Percentiles rank a stretch among this genome's conserved stretches.
These are phyloP conservation scores for Carterocephalus palaemon DNA, from an alignment of 2,888 invertebrate species.

Conservation along the genomic window DNA sequence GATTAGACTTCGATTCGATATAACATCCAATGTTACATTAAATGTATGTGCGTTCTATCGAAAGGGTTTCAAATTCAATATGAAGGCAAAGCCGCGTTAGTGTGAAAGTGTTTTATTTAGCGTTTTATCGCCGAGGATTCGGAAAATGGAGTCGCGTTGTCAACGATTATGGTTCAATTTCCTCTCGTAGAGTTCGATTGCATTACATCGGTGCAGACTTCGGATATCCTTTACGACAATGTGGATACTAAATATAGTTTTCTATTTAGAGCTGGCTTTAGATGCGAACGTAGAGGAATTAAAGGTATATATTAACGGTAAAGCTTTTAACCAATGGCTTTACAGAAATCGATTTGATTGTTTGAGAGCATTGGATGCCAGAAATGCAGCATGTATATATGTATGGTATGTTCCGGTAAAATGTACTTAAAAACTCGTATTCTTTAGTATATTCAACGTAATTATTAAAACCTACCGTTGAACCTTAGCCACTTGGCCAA, in stretches of 20 bases:
- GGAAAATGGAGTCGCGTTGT: slow-evolving; percentile 40
- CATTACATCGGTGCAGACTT: slow-evolving; percentile 29
- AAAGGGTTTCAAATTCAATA: slow-evolving; percentile 50
- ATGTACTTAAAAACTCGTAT: too few relatives aligned
- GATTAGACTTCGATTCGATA: neutral
- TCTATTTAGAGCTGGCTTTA: slow-evolving; percentile 18
- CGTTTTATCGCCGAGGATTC: slow-evolving; percentile 45
- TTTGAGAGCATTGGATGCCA: too few relatives aligned
- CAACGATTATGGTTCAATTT: slow-evolving; percentile 46
- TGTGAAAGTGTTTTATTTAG: slow-evolving; percentile 53
- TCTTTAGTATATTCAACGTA: too few relatives aligned
- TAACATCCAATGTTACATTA: neutral
- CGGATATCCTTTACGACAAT: slow-evolving; percentile 29
- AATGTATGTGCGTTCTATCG: slow-evolving; percentile 44
- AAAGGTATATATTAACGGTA: slow-evolving; percentile 15
- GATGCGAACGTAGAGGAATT: slow-evolving; percentile 9
- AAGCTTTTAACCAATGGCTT: too few relatives aligned
- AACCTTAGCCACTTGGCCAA: too few relatives aligned
- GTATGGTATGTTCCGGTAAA: too few relatives aligned
- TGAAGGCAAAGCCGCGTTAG: slow-evolving; percentile 43
- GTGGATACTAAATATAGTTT: slow-evolving; percentile 28
- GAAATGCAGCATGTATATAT: too few relatives aligned
- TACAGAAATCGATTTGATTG: neutral
- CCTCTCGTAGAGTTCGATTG: slow-evolving; percentile 32
- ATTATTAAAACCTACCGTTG: too few relatives aligned